Evolutionary conservation across 1,140 invertebrate genomes (phyloP).

Genomic region (Eumeta japonica): DNA sequence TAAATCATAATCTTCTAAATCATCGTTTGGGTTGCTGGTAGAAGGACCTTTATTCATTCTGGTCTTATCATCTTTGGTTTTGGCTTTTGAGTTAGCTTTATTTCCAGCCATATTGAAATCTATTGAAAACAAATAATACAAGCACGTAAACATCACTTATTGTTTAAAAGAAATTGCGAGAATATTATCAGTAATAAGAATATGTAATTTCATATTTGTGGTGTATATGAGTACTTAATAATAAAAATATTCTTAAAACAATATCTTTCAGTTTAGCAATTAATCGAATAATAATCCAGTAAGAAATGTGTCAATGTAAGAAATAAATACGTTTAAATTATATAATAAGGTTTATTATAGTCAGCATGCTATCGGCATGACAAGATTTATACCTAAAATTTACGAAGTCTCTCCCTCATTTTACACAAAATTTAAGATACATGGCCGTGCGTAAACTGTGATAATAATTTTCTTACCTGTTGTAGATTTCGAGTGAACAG

Average conservation of each 20-base stretch:
- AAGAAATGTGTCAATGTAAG: conserved; percentile 1
- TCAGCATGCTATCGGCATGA: conserved; percentile 30
- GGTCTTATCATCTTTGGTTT: conserved; percentile 38
- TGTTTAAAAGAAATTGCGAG: too few relatives aligned
- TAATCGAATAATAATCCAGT: too few relatives aligned
- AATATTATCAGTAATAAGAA: too few relatives aligned
- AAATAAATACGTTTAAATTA: not conserved
- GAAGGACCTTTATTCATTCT: conserved; percentile 27
- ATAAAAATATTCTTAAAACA: too few relatives aligned
- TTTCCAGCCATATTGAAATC: conserved; percentile 46
- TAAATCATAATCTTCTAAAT: conserved; percentile 58
- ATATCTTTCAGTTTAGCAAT: too few relatives aligned
- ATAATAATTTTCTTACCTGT: conserved; percentile 20
- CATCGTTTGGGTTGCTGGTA: conserved; percentile 29
- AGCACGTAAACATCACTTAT: not conserved
- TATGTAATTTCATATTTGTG: too few relatives aligned
- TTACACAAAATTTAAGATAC: conserved; percentile 27
- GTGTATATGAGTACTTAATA: too few relatives aligned
- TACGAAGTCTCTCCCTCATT: conserved; percentile 55
- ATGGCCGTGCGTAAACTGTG: conserved; percentile 16
- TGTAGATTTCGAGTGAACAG: conserved; percentile 29
- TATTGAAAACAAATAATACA: conserved; percentile 17
- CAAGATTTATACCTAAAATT: conserved; percentile 27
- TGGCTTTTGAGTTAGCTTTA: conserved; percentile 46
- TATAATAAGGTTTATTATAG: conserved; percentile 6